phyloP scores from a whole-genome alignment of 2,113 vertebrate species.

The Maccullochella peelii region DNA sequence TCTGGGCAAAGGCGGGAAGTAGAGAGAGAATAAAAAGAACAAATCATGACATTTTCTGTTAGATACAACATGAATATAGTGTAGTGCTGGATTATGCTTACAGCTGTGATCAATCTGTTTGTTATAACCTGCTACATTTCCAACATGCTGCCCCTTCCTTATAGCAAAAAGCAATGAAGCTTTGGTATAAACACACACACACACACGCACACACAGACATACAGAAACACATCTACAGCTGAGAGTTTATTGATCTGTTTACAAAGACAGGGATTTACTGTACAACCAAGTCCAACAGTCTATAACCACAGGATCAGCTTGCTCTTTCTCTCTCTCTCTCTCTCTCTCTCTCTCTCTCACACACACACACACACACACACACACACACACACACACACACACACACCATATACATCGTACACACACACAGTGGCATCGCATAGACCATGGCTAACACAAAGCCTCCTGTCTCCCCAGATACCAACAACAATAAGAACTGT shows the following conservation, averaged over 20 bases:
- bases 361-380: slow-evolving; percentile 47
- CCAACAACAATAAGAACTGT: slow-evolving; percentile 73
- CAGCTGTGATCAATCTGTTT: slow-evolving; percentile 58
- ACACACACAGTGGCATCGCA: slow-evolving; percentile 38
- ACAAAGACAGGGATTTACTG: slow-evolving; percentile 82
- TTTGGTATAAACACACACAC: slow-evolving; percentile 45
- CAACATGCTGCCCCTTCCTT: slow-evolving; percentile 24
- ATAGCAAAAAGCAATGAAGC: slow-evolving; percentile 36
- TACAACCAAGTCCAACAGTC: slow-evolving; percentile 77
- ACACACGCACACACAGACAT: slow-evolving; percentile 47
- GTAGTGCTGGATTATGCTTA: neutral
- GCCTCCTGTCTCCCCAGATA: slow-evolving; percentile 73
- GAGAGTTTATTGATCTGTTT: slow-evolving; percentile 82
- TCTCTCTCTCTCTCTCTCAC: slow-evolving; percentile 9
- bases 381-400: slow-evolving; percentile 48
- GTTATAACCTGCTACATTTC: slow-evolving; percentile 34
- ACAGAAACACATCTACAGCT: slow-evolving; percentile 61
- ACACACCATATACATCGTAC: slow-evolving; percentile 11
- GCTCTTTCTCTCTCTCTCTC: slow-evolving; percentile 66
- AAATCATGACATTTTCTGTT: slow-evolving; percentile 30
- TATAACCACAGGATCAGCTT: slow-evolving; percentile 77
- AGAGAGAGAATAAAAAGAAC: slow-evolving; percentile 42
- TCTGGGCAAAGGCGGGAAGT: slow-evolving; percentile 83
- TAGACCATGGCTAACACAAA: slow-evolving; percentile 72
- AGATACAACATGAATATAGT: slow-evolving; percentile 12